Evolutionary conservation across 2,888 invertebrate species (phyloP).

Genomic region (Chironomus tentans): DNA sequence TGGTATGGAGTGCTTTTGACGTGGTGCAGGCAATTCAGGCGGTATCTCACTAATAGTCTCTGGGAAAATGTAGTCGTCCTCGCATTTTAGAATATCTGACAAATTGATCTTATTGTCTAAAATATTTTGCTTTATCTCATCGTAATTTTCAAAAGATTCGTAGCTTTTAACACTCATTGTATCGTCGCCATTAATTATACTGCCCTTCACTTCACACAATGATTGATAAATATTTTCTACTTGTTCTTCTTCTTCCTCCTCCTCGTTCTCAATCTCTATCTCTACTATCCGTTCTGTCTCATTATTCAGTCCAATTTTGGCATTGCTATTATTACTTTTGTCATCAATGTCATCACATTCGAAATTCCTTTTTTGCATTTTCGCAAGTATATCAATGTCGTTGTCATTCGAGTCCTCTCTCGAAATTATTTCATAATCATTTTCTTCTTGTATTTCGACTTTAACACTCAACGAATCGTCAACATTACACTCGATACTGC

Average conservation of each 20-base stretch:
- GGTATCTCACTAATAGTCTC: conserved; percentile 29
- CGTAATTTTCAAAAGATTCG: conserved; percentile 37
- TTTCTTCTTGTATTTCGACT: background rate
- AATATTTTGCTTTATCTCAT: conserved; percentile 35
- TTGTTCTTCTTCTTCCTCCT: background rate
- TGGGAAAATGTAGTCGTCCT: conserved; percentile 39
- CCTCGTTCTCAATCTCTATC: background rate
- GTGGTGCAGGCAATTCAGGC: conserved; percentile 29
- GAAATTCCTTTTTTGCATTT: background rate
- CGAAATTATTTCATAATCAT: conserved; percentile 18
- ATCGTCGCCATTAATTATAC: background rate
- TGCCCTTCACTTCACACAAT: conserved; percentile 34
- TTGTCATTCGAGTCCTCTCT: background rate
- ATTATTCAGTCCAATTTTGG: no score
- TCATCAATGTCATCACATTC: conserved; percentile 4
- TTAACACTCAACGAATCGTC: background rate
- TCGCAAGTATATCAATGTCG: background rate
- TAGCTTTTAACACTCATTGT: conserved; percentile 27
- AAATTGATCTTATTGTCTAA: conserved; percentile 6
- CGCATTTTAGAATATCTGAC: conserved; percentile 6
- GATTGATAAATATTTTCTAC: conserved; percentile 36
- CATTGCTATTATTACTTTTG: background rate
- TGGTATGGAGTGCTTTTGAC: conserved; percentile 3
- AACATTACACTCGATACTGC: no score
- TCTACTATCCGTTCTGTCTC: background rate